Conservation (phyloP, 2,797 vertebrate genomes). For the Lithobates pipiens region DNA sequence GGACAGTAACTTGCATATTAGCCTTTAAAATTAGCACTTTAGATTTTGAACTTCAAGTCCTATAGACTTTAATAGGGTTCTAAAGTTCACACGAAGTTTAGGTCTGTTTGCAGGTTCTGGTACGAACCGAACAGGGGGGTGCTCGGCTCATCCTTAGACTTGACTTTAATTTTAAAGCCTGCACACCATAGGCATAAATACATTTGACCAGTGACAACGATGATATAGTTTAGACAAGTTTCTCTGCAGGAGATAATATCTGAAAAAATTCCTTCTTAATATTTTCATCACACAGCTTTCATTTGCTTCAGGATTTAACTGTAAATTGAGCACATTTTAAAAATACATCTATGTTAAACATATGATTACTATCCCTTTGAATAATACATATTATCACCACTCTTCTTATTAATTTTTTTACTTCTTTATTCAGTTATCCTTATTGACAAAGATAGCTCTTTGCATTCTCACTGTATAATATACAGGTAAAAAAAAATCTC, state of each 20-base stretch:
- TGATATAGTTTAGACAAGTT: too few species aligned
- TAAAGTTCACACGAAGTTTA: too few species aligned
- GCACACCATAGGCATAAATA: neutral
- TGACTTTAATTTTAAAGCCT: too few species aligned
- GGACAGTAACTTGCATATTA: too few species aligned
- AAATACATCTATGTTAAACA: neutral
- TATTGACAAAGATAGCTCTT: constrained; percentile 63
- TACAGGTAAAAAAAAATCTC: constrained; percentile 66
- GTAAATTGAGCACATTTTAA: constrained; percentile 4
- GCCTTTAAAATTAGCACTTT: too few species aligned
- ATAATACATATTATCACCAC: constrained; percentile 31
- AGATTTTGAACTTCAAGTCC: too few species aligned
- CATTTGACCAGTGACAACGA: too few species aligned
- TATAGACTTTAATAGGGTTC: too few species aligned
- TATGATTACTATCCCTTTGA: constrained; percentile 2
- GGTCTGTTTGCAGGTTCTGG: too few species aligned
- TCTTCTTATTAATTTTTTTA: constrained; percentile 8
- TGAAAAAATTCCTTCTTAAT: neutral
- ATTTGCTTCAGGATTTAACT: constrained; percentile 14
- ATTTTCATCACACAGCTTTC: neutral
- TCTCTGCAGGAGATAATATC: neutral
- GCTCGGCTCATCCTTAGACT: too few species aligned
- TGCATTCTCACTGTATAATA: constrained; percentile 67
- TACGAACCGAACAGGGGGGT: too few species aligned
- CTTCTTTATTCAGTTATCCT: constrained; percentile 22